These are phyloP conservation scores for Phaonia tiefii DNA, from an alignment of 2,888 invertebrate genomes.

Conservation along the genomic window DNA sequence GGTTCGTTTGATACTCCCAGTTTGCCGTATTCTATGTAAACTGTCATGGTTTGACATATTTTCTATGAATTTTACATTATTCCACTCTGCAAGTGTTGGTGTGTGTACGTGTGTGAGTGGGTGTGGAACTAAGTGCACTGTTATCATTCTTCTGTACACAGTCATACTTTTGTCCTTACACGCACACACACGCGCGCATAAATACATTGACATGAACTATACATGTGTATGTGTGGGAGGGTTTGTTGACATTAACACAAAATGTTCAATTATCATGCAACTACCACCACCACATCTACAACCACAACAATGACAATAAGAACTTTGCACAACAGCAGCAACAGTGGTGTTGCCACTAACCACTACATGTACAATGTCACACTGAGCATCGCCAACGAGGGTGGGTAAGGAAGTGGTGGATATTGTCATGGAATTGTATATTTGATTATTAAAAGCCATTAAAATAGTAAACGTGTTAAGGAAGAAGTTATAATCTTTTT, in stretches of 20 bases:
- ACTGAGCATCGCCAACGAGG: not conserved
- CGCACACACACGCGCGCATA: not conserved
- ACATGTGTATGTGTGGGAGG: not conserved
- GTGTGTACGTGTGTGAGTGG: not conserved
- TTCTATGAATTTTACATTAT: not conserved
- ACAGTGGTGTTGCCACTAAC: too few relatives aligned
- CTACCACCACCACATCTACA: slow-evolving; percentile 1
- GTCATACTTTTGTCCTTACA: not conserved
- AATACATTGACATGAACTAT: not conserved
- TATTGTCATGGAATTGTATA: too few relatives aligned
- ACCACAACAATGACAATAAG: not conserved
- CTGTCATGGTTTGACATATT: slow-evolving; percentile 14
- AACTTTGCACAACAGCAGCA: not conserved
- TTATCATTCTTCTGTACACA: not conserved
- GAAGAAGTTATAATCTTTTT: too few relatives aligned
- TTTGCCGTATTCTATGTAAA: slow-evolving; percentile 16
- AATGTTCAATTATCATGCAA: slow-evolving; percentile 38
- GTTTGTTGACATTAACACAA: slow-evolving; percentile 6
- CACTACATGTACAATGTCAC: not conserved
- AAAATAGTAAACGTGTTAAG: too few relatives aligned
- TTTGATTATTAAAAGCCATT: too few relatives aligned
- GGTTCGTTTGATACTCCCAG: slow-evolving; percentile 7
- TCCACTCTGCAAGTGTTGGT: not conserved
- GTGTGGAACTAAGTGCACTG: too few relatives aligned
- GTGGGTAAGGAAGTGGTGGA: not conserved